A percentile compares a stretch with the other conserved stretches of the same genome.
These are phyloP conservation scores for Coregonus sp. DNA, from an alignment of 2,797 vertebrate species.

Conservation along the genomic window DNA sequence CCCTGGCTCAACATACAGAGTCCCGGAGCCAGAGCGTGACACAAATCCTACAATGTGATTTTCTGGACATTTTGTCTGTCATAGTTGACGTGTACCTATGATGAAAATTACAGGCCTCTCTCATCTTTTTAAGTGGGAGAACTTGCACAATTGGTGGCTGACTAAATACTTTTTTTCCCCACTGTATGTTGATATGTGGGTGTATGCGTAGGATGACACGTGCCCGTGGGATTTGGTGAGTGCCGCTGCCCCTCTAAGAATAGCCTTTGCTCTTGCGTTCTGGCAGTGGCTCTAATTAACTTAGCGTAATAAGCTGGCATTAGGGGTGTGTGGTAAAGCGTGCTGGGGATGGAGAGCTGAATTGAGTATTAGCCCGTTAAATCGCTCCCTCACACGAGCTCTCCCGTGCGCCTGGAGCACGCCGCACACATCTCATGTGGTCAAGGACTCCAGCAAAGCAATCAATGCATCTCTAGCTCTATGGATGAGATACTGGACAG, in stretches of 20 bases:
- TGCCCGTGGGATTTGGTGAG: slow-evolving; percentile 21
- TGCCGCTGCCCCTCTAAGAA: slow-evolving; percentile 15
- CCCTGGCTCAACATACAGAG: too few relatives aligned
- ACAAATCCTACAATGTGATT: too few relatives aligned
- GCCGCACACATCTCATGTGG: not conserved
- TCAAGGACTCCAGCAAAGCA: not conserved
- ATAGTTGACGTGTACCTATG: too few relatives aligned
- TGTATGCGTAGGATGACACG: slow-evolving; percentile 8
- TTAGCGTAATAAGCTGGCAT: slow-evolving; percentile 25
- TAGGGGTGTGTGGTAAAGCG: slow-evolving; percentile 18
- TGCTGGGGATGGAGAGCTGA: slow-evolving; percentile 6
- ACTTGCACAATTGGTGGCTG: too few relatives aligned
- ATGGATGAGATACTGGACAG: not conserved
- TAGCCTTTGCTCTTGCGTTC: slow-evolving; percentile 23
- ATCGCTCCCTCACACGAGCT: not conserved
- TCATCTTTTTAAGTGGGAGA: too few relatives aligned
- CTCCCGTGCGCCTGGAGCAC: not conserved
- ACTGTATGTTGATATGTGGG: not conserved
- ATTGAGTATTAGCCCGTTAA: slow-evolving; percentile 20
- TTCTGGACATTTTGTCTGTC: too few relatives aligned
- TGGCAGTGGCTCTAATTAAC: slow-evolving; percentile 19
- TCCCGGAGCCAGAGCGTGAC: too few relatives aligned
- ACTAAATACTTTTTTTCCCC: too few relatives aligned
- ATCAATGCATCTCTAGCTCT: not conserved
- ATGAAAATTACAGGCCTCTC: too few relatives aligned